A percentile compares a stretch with the other conserved stretches of the same genome.
Conservation (phyloP, 2,797 vertebrate species). For the Buphagus erythrorhynchus region DNA sequence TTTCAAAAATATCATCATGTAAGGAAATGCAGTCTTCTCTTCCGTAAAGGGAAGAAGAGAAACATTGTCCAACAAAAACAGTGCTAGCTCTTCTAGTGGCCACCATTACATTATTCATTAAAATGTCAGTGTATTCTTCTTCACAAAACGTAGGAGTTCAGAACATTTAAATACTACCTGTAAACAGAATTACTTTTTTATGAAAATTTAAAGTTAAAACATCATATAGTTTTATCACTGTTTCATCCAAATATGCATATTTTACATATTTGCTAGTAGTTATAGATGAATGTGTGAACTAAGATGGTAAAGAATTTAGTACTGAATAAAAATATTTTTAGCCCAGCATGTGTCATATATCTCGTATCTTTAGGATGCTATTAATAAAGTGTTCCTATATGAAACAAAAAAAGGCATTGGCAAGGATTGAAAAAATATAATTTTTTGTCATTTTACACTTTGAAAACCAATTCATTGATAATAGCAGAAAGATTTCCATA, state of each 20-base stretch:
- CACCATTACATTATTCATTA: not conserved
- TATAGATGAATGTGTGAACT: not conserved
- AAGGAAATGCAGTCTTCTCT: not conserved
- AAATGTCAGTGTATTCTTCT: not conserved
- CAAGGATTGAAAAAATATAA: not conserved
- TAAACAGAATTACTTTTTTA: not conserved
- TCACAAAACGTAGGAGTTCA: not conserved
- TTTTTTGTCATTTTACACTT: constrained; percentile 7
- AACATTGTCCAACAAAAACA: not conserved
- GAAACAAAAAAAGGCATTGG: not conserved
- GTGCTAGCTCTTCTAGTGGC: not conserved
- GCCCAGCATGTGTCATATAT: constrained; percentile 13
- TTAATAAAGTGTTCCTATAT: constrained; percentile 48
- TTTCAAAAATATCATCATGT: not conserved
- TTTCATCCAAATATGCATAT: not conserved
- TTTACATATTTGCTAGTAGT: not conserved
- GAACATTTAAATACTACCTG: not conserved
- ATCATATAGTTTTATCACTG: not conserved
- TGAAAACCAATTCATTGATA: not conserved
- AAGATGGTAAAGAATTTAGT: constrained; percentile 13
- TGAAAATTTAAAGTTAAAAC: not conserved
- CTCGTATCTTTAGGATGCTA: not conserved
- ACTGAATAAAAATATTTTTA: constrained; percentile 56
- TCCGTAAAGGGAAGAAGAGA: not conserved
- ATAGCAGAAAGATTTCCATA: not conserved